Conservation (phyloP, 2,797 vertebrate genomes). For the Hydrocynus forskahlii region DNA sequence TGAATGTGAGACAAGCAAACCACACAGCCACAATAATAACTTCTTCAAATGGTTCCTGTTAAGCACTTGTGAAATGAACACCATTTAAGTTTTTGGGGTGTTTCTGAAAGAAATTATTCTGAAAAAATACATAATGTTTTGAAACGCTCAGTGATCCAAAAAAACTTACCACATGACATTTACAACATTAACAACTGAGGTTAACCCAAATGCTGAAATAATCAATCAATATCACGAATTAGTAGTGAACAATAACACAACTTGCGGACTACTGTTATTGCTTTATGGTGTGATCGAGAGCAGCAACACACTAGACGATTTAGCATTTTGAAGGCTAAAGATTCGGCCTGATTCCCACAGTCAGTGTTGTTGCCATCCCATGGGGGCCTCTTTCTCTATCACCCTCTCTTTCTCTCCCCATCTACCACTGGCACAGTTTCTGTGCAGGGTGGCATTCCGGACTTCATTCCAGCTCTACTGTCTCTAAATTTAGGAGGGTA, state of each 20-base stretch:
- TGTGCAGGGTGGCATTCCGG: conserved; percentile 40
- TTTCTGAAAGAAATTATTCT: neutral
- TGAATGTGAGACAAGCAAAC: conserved; percentile 26
- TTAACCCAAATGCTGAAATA: conserved; percentile 28
- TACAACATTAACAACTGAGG: conserved; percentile 17
- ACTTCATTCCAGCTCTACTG: conserved; percentile 21
- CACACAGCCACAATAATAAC: neutral
- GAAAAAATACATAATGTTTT: neutral
- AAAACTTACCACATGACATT: neutral
- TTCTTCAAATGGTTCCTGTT: conserved; percentile 9
- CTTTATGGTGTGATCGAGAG: conserved; percentile 5
- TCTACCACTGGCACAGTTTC: neutral
- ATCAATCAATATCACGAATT: neutral
- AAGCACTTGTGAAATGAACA: conserved; percentile 10
- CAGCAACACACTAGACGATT: neutral
- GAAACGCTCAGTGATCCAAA: neutral
- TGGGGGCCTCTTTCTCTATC: neutral
- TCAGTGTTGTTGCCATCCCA: neutral
- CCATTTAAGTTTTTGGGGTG: neutral
- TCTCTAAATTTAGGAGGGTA: conserved; percentile 53
- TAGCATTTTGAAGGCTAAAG: neutral
- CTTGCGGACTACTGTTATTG: neutral
- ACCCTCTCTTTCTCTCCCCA: neutral
- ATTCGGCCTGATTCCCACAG: neutral
- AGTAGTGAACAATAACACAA: neutral